Percentiles rank a stretch among this genome's conserved stretches.
phyloP scores from a whole-genome alignment of 2,113 vertebrate genomes.

The Gavia stellata region DNA sequence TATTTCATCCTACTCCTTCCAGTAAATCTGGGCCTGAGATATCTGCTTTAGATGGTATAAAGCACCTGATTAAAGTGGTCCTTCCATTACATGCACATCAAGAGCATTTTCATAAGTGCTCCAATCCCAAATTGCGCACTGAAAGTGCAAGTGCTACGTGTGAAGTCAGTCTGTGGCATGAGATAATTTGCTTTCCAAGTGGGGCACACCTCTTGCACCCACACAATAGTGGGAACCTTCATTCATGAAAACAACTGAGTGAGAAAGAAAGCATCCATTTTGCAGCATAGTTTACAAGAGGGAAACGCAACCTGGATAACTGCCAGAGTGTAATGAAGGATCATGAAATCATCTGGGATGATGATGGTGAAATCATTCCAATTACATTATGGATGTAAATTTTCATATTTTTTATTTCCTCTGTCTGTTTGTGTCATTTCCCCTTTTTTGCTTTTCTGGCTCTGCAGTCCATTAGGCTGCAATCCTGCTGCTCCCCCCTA shows the following conservation, averaged over 20 bases:
- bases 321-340: neutral
- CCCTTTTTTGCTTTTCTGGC: neutral
- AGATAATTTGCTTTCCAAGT: neutral
- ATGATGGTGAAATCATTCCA: neutral
- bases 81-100: neutral
- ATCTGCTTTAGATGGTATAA: neutral
- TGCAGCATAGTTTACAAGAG: neutral
- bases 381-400: neutral
- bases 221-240: neutral
- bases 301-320: neutral
- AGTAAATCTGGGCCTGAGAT: neutral
- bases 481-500: neutral
- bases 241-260: neutral
- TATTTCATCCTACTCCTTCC: neutral
- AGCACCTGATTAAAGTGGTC: neutral
- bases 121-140: neutral
- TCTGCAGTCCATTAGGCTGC: neutral
- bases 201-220: neutral
- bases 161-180: neutral
- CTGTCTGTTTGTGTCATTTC: neutral
- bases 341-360: neutral
- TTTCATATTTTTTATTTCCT: neutral
- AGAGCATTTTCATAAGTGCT: rapidly evolving
- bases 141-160: neutral
- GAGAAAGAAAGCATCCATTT: neutral